Evolutionary conservation across 2,797 vertebrate genomes (phyloP), one percentile per base, ranked within the genome.

Genomic region (Pteronotus mesoamericanus): DNA sequence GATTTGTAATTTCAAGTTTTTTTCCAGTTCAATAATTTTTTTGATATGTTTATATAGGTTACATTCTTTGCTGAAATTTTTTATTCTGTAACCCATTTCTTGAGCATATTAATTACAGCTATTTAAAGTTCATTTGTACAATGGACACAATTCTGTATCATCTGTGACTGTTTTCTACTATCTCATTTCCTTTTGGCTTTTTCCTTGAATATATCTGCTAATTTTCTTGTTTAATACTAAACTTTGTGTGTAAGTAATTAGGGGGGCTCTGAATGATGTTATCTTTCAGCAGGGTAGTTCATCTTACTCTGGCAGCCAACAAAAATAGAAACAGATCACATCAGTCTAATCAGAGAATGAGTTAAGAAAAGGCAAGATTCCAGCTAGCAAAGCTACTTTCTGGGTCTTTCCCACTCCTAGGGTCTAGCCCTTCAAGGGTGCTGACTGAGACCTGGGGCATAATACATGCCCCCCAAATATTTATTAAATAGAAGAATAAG

Each of bases 121-220:
- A 79, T 85, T 94, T 92, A 85, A 78, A 59, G 78, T 72, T 42
- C 51, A 79, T 69, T 86, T 96, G 44, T 71, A 57, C 39, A 78
- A 78, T 37, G 86, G 79, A 75, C 1, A 29, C 6, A 11, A 78
- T 46, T 44, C 8, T 84, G 26, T 42, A 55, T 75, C 32, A 68
- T 48, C 29, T 89, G 32, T 80, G 22, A 72, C 69, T 84, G 22
- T 61, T 94, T 77, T 48, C 37, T 42, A 26, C 61, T 69, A 7
- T 79, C 37, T 55, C 57, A 82, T 95, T 86, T 34, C 9, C 29
- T 83, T 88, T 95, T 51, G 11, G 4, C 87, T 94, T 68, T 77
- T 19, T 85, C 37, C 80, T 71, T 87, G 87, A 91, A 42, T 42
- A 61, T 61, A 9, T 55, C 6, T 80, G 15, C 3, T 61, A 77